Base-by-base conservation (phyloP, 1,140 invertebrate genomes). In the Drosophila erecta region DNA sequence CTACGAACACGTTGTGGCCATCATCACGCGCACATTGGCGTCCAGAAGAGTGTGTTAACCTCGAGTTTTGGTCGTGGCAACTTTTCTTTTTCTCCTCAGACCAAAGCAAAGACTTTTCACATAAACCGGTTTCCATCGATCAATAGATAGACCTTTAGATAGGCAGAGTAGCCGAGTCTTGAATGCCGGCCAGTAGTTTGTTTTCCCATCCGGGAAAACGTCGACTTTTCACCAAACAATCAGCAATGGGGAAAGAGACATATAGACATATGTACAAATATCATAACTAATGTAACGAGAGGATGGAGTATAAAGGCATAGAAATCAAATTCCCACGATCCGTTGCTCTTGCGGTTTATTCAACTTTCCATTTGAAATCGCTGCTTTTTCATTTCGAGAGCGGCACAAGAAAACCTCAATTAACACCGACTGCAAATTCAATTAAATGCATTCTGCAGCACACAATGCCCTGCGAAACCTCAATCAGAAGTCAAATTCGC, bases 381-480 rank as follows among this genome's bases (percentile, higher is more conserved):
- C 55, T 59, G 38, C 24, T n/a, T 7, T 17, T 20, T 17, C 12
- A 17, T 35, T 20, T 20, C 11, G 22, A n/a, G 22, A n/a, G 51
- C 4, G 55, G 59, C 30, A 44, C n/a, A 35, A 69, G 56, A 54
- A 51, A 66, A 69, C 38, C 60, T 67, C 76, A 85, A 84, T 80
- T 80, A 71, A 64, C 59, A 58, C 74, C 51, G 80, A 67, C 80
- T 84, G 81, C 76, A 84, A 84, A 84, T 77, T 84, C 81, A 84
- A 84, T 84, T 84, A 85, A 76, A 57, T 76, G 81, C 80, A 76
- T 43, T 54, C 41, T 75, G 71, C 58, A 79, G 60, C 75, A 75
- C 30, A 76, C 55, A 69, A 70, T 53, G 6, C n/a, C 20, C 43
- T 27, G 46, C 17, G 20, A 58, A 15, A 62, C 60, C 43, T 70